Base-by-base conservation (phyloP, 2,113 vertebrate species). In the Xyliphius kryptos region DNA sequence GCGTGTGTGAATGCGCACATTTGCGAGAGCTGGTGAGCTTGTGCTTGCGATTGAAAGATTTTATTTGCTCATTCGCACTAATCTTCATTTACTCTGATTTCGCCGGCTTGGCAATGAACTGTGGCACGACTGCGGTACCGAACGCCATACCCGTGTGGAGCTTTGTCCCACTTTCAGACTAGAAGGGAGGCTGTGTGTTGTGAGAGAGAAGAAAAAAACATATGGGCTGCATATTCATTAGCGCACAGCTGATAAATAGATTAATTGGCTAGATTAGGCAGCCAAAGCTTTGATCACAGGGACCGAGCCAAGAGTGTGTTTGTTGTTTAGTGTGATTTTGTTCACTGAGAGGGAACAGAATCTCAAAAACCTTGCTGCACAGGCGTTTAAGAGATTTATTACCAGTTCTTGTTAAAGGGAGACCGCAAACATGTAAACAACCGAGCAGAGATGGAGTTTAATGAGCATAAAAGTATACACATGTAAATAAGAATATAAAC, bases 231-330 rank as follows among this genome's bases (percentile, higher is more conserved):
- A 55, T 68, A 67, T 74, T 71, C 66, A 67, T 66, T 70, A 71
- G 68, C 32, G 32, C 61, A 36, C 15, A 15, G 62, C 49, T 70
- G 59, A 73, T 76, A 73, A 73, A 76, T 74, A 71, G 71, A 76
- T 74, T 76, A 57, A 71, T 71, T 68, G 68, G 65, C 55, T 66
- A 68, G 56, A 76, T 71, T 74, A 74, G 53, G 44, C 68, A 64
- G 61, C 71, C 62, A 59, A 71, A 56, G 75, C 66, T 73, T 71
- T 76, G 70, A 76, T 73, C 64, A 70, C 36, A 76, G 61, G 59
- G 48, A 44, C 48, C 16, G 60, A 43, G 61, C 61, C 56, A 41
- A 64, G 44, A 68, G 54, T 56, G 64, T 65, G 57, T 69, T 71
- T 69, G 60, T 66, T 67, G 64, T 68, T 65, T 63, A 61, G 63